These are phyloP conservation scores for Salminus brasiliensis DNA, from an alignment of 2,113 vertebrate genomes.

Conservation along the genomic window DNA sequence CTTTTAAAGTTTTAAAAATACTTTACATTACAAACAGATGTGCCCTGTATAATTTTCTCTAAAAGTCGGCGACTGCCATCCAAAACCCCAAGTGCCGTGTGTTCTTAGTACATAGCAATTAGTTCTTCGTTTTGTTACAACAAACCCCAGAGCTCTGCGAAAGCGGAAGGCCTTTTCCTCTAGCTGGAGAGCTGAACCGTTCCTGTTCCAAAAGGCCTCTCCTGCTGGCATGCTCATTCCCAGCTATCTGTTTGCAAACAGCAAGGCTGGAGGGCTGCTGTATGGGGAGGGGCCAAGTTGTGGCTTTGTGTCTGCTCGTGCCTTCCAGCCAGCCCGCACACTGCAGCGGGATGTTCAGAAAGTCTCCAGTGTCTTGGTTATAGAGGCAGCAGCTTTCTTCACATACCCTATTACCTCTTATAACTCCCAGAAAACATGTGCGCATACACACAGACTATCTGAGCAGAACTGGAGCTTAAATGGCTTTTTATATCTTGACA, in stretches of 20 bases:
- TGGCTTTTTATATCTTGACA: neutral
- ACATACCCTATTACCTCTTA: neutral
- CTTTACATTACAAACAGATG: slow-evolving; percentile 79
- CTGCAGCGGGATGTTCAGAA: slow-evolving; percentile 7
- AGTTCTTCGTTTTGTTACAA: slow-evolving; percentile 72
- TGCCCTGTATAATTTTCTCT: slow-evolving; percentile 77
- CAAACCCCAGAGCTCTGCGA: slow-evolving; percentile 61
- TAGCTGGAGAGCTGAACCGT: slow-evolving; percentile 25
- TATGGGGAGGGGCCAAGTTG: neutral
- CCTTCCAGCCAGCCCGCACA: neutral
- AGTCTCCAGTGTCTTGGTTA: neutral
- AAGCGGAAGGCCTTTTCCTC: slow-evolving; percentile 55
- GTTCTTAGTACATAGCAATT: slow-evolving; percentile 77
- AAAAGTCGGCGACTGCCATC: slow-evolving; percentile 64
- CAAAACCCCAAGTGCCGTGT: slow-evolving; percentile 74
- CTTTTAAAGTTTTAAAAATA: slow-evolving; percentile 76
- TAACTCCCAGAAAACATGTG: too few relatives aligned
- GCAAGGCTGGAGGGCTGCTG: neutral
- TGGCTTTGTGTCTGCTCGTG: slow-evolving; percentile 14
- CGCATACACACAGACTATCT: neutral
- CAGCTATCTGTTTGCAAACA: slow-evolving; percentile 36
- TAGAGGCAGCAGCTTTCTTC: neutral
- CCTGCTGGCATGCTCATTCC: neutral
- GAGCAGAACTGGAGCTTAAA: neutral
- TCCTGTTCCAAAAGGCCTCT: neutral